A percentile compares a stretch with the other conserved stretches of the same genome.
These are phyloP conservation scores for Pyralis farinalis DNA, from an alignment of 2,888 invertebrate genomes.

Conservation along the genomic window DNA sequence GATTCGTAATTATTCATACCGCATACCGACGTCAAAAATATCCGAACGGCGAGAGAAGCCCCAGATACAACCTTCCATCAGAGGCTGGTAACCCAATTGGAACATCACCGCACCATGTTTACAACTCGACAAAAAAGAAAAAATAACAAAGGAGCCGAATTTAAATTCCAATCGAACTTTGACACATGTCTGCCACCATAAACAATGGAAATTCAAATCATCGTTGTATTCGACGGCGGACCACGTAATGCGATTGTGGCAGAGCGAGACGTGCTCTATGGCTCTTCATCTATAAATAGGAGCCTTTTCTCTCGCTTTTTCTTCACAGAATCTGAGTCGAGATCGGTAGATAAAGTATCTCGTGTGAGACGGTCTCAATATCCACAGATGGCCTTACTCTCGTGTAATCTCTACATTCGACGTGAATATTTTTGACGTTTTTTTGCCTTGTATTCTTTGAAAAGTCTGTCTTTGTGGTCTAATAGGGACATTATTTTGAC, in stretches of 20 bases:
- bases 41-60: slow-evolving; percentile 59
- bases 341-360: slow-evolving; percentile 76
- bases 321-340: slow-evolving; percentile 75
- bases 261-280: slow-evolving; percentile 57
- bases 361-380: slow-evolving; percentile 78
- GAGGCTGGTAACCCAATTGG: slow-evolving; percentile 73
- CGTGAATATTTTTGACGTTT: slow-evolving; percentile 72
- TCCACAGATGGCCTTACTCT: slow-evolving; percentile 78
- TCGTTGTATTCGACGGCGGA: slow-evolving; percentile 65
- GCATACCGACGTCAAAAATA: slow-evolving; percentile 74
- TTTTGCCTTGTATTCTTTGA: slow-evolving; percentile 71
- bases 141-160: slow-evolving; percentile 79
- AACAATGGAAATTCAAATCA: slow-evolving; percentile 81
- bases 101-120: slow-evolving; percentile 78
- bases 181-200: slow-evolving; percentile 82
- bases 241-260: slow-evolving; percentile 74
- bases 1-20: slow-evolving; percentile 74
- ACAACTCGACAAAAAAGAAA: slow-evolving; percentile 75
- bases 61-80: slow-evolving; percentile 70
- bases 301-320: slow-evolving; percentile 77
- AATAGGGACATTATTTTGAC: slow-evolving; percentile 81
- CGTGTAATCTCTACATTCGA: slow-evolving; percentile 61
- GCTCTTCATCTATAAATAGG: slow-evolving; percentile 74
- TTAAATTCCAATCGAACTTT: slow-evolving; percentile 81
- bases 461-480: slow-evolving; percentile 69